Evolutionary conservation across 2,113 vertebrate genomes (phyloP).

Genomic region (Catharus minimus): DNA sequence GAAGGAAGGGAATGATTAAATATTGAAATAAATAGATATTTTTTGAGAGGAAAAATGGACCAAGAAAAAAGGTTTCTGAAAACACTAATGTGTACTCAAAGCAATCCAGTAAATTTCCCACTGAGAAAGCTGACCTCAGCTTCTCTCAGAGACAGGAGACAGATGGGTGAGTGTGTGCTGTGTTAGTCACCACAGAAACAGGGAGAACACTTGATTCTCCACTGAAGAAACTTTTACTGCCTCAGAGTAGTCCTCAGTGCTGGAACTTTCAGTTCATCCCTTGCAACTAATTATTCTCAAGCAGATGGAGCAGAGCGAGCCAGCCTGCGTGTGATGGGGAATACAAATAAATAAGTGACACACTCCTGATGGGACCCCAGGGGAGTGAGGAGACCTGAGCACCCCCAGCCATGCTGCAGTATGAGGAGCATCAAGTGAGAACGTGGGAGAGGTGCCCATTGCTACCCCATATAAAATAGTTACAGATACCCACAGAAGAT

Average conservation of each 20-base stretch:
- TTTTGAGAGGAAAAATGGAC: constrained; percentile 42
- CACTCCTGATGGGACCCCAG: not conserved
- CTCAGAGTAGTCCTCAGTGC: not conserved
- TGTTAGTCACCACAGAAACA: constrained; percentile 64
- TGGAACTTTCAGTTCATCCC: constrained; percentile 23
- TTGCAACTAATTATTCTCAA: constrained; percentile 27
- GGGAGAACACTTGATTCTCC: constrained; percentile 8
- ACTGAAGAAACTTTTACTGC: constrained; percentile 35
- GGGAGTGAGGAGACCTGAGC: not conserved
- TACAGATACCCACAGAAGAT: not conserved
- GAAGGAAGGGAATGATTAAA: constrained; percentile 33
- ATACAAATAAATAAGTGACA: not conserved
- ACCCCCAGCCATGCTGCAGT: not conserved
- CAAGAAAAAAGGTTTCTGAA: constrained; percentile 36
- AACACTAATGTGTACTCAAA: constrained; percentile 24
- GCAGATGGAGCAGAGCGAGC: not conserved
- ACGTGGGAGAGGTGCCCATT: not conserved
- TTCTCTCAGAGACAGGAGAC: constrained; percentile 45
- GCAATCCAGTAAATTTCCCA: constrained; percentile 55
- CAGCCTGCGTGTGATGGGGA: not conserved
- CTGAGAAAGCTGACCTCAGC: constrained; percentile 67
- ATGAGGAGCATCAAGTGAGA: rapidly evolving
- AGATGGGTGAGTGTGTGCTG: constrained; percentile 55
- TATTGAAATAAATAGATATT: constrained; percentile 47
- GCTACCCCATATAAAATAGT: not conserved